phyloP scores from a whole-genome alignment of 2,113 vertebrate species.

The Prinia subflava region DNA sequence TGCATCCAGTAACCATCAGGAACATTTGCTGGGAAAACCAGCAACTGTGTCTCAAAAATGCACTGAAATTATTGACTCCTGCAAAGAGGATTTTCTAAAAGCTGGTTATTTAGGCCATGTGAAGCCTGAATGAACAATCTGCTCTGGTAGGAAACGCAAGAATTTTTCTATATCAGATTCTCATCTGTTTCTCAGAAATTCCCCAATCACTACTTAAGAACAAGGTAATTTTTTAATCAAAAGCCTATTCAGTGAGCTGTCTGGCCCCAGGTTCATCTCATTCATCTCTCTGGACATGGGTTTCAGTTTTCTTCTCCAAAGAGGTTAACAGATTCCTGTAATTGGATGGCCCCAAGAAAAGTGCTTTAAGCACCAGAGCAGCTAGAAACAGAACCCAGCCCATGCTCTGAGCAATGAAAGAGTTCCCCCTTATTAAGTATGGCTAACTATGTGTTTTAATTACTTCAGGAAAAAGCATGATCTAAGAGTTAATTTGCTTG shows the following conservation, averaged over 20 bases:
- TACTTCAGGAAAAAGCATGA: not conserved
- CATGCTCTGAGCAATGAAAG: not conserved
- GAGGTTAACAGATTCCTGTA: slow-evolving; percentile 61
- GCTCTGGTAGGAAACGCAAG: not conserved
- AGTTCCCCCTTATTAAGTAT: not conserved
- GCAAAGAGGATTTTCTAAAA: not conserved
- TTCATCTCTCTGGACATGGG: slow-evolving; percentile 40
- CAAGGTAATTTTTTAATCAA: slow-evolving; percentile 61
- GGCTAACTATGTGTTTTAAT: not conserved
- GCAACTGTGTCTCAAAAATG: not conserved
- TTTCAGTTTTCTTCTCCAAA: slow-evolving; percentile 59
- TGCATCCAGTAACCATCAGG: not conserved
- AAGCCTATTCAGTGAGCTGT: slow-evolving; percentile 55
- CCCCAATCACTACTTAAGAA: slow-evolving; percentile 29
- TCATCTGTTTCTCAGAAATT: slow-evolving; percentile 10
- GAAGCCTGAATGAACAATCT: not conserved
- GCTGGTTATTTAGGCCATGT: not conserved
- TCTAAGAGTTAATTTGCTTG: not conserved
- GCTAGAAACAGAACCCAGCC: not conserved
- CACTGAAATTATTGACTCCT: not conserved
- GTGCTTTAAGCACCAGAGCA: slow-evolving; percentile 18
- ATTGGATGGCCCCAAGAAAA: slow-evolving; percentile 50
- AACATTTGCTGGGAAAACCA: not conserved
- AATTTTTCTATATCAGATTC: not conserved
- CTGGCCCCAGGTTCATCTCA: slow-evolving; percentile 37